These are phyloP conservation scores for Agrilus planipennis DNA, from an alignment of 1,140 invertebrate species.

Conservation along the genomic window DNA sequence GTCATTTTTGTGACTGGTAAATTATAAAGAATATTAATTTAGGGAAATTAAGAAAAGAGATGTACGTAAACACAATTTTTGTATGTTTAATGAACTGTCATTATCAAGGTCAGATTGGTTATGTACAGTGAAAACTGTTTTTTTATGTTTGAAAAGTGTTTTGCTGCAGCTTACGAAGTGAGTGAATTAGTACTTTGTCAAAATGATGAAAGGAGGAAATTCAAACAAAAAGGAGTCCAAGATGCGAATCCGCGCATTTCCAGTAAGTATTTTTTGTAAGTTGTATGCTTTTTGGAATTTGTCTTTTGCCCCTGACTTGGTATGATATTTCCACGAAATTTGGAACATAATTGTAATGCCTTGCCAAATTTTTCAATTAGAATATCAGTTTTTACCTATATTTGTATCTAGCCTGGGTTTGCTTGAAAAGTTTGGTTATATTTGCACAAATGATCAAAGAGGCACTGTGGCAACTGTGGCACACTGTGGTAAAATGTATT, in stretches of 20 bases:
- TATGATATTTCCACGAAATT: neutral
- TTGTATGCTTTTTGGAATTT: too few species aligned
- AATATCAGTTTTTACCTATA: neutral
- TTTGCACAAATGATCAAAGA: too few species aligned
- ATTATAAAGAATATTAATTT: too few species aligned
- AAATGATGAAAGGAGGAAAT: slow-evolving; percentile 58
- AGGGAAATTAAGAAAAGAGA: too few species aligned
- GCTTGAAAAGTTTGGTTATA: too few species aligned
- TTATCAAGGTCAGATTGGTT: slow-evolving; percentile 11
- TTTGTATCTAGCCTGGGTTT: too few species aligned
- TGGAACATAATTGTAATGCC: too few species aligned
- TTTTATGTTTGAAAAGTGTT: slow-evolving; percentile 10
- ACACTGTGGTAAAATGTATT: slow-evolving; percentile 2
- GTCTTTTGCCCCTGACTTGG: too few species aligned
- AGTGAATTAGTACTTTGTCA: slow-evolving; percentile 17
- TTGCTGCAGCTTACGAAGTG: slow-evolving; percentile 17
- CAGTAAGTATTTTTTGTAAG: slow-evolving; percentile 63
- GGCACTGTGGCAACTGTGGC: too few species aligned
- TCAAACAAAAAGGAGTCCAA: slow-evolving; percentile 83
- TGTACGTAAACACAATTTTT: too few species aligned
- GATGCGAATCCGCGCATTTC: slow-evolving; percentile 94
- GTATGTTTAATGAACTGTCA: neutral
- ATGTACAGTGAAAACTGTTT: slow-evolving; percentile 13
- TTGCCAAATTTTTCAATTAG: neutral
- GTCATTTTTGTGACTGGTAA: too few species aligned